Base-by-base conservation (phyloP, 2,888 invertebrate genomes). In the Philaethria dido region DNA sequence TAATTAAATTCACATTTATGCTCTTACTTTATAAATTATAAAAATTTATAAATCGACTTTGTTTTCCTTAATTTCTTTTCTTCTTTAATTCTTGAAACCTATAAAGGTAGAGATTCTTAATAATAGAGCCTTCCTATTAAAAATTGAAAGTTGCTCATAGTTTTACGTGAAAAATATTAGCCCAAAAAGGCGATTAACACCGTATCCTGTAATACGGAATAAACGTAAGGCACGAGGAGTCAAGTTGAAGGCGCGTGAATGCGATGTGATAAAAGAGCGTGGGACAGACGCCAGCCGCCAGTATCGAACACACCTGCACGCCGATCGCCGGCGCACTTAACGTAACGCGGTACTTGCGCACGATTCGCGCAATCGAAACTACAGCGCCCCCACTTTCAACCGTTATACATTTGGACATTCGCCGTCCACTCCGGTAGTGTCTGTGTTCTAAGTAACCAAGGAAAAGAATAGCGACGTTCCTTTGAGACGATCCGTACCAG, bases 241-340 rank as follows among this genome's bases (percentile, higher is more conserved):
- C 88, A 91, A 89, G 89, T 89, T 89, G 84, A 89, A 89, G 89
- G 88, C 83, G 84, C 80, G 81, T 77, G 80, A 79, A 80, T 81
- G 81, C 85, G 86, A 89, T 87, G 82, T 92, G 88, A 90, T 92
- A 92, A 86, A 92, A 92, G 89, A 84, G 84, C 75, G 81, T 68
- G 81, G 73, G 74, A 77, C 72, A 74, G 77, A 80, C 89, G 89
- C 89, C 88, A 89, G 86, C 84, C 80, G 87, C 77, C 89, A 92
- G 92, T 92, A 89, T 81, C 80, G 78, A 83, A 71, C 79, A 80
- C 79, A 84, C 86, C 81, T 81, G 83, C 84, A 78, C 78, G 81
- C 75, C 77, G 81, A 80, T 75, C 86, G 87, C 87, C 82, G 82
- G 89, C 89, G 76, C 75, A 75, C 69, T 69, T 66, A 84, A 79